These are phyloP conservation scores for Seladonia tumulorum DNA, from an alignment of 2,888 invertebrate genomes.

Conservation along the genomic window DNA sequence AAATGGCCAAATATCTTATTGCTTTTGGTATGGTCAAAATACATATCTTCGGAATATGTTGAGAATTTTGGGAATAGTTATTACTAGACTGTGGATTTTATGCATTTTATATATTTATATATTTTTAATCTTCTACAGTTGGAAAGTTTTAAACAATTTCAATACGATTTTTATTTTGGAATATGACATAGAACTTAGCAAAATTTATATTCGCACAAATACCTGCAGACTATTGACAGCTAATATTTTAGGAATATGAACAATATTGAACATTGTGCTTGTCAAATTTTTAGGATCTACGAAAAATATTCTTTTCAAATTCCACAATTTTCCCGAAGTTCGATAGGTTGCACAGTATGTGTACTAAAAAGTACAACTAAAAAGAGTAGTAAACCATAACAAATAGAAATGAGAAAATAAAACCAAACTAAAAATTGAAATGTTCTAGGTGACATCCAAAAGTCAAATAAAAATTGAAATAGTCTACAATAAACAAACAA, in stretches of 20 bases:
- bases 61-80: neutral
- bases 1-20: neutral
- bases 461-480: neutral
- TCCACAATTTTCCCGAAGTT: too few relatives aligned
- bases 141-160: neutral
- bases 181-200: neutral
- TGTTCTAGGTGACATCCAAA: neutral
- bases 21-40: neutral
- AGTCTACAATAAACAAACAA: too few relatives aligned
- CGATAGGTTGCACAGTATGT: neutral
- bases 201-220: too few relatives aligned
- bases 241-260: too few relatives aligned
- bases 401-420: too few relatives aligned
- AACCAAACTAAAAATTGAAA: neutral
- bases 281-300: neutral
- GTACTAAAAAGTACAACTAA: too few relatives aligned
- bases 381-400: too few relatives aligned
- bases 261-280: too few relatives aligned
- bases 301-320: too few relatives aligned
- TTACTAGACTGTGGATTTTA: neutral
- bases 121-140: neutral
- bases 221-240: too few relatives aligned
- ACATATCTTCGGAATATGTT: neutral
- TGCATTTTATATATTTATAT: neutral
- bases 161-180: too few relatives aligned